Evolutionary conservation across 2,797 vertebrate species (phyloP).

Genomic region (Lerista edwardsae): DNA sequence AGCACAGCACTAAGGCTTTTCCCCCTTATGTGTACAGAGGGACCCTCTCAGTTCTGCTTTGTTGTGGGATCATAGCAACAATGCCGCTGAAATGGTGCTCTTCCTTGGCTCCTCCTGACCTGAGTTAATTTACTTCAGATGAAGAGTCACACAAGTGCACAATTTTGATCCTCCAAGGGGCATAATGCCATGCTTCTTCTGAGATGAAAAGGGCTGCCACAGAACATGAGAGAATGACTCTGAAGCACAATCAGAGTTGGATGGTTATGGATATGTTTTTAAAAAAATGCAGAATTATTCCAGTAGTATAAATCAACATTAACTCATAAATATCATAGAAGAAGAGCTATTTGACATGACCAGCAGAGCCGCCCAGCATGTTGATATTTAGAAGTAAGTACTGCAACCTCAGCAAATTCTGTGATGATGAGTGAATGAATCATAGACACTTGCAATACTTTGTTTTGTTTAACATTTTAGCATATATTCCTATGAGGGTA

Average conservation of each 20-base stretch:
- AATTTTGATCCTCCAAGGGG: not conserved
- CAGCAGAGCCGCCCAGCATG: not conserved
- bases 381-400: not conserved
- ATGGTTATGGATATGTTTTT: not conserved
- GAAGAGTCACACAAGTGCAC: not conserved
- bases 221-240: not conserved
- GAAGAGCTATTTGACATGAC: not conserved
- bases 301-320: not conserved
- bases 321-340: not conserved
- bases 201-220: not conserved
- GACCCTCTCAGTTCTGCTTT: too few relatives aligned
- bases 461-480: not conserved
- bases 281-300: not conserved
- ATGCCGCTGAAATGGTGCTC: not conserved
- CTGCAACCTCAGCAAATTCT: not conserved
- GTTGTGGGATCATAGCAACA: not conserved
- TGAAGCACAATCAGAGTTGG: not conserved
- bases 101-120: not conserved
- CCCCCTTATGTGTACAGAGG: not conserved
- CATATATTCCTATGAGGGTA: not conserved
- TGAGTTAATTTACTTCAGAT: not conserved
- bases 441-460: not conserved
- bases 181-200: not conserved
- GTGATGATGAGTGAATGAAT: not conserved
- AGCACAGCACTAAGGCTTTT: not conserved